Conservation (phyloP, 2,888 invertebrate genomes). For the Drosophila mulleri region DNA sequence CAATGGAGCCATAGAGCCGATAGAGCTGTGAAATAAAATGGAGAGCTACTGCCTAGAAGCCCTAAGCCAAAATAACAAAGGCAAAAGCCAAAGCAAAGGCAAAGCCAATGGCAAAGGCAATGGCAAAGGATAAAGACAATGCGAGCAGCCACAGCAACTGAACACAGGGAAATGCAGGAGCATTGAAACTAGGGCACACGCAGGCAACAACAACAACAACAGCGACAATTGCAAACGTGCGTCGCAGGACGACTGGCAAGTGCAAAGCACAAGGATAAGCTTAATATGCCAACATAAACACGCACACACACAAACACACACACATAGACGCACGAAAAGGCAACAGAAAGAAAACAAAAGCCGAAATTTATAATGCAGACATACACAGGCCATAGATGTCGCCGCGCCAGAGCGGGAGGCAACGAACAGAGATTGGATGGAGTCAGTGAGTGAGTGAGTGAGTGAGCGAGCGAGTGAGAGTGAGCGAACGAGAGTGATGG, state of each 20-base stretch:
- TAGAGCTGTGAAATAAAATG: slow-evolving; percentile 8
- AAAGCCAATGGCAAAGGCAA: neutral
- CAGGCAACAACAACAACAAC: slow-evolving; percentile 37
- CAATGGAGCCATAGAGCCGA: slow-evolving; percentile 44
- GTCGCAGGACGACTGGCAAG: slow-evolving; percentile 53
- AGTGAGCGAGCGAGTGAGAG: slow-evolving; percentile 8
- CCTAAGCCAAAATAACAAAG: slow-evolving; percentile 13
- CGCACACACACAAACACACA: slow-evolving; percentile 9
- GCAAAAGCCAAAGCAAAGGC: neutral
- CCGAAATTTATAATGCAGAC: slow-evolving; percentile 72
- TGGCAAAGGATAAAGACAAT: slow-evolving; percentile 9
- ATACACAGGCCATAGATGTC: slow-evolving; percentile 57
- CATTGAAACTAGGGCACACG: slow-evolving; percentile 66
- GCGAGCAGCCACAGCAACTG: slow-evolving; percentile 15
- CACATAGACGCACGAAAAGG: slow-evolving; percentile 27
- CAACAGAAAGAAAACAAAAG: slow-evolving; percentile 65
- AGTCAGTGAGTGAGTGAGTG: slow-evolving; percentile 3
- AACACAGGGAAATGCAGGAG: slow-evolving; percentile 38
- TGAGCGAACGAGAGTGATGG: slow-evolving; percentile 12
- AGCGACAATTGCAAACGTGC: slow-evolving; percentile 48
- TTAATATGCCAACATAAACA: slow-evolving; percentile 43
- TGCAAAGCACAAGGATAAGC: slow-evolving; percentile 64
- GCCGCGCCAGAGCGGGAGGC: slow-evolving; percentile 28
- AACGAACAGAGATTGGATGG: slow-evolving; percentile 1
- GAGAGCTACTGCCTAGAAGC: slow-evolving; percentile 2